A percentile compares a stretch with the other conserved stretches of the same genome.
Conservation (phyloP, 2,113 vertebrate species). For the Hippocampus comes region DNA sequence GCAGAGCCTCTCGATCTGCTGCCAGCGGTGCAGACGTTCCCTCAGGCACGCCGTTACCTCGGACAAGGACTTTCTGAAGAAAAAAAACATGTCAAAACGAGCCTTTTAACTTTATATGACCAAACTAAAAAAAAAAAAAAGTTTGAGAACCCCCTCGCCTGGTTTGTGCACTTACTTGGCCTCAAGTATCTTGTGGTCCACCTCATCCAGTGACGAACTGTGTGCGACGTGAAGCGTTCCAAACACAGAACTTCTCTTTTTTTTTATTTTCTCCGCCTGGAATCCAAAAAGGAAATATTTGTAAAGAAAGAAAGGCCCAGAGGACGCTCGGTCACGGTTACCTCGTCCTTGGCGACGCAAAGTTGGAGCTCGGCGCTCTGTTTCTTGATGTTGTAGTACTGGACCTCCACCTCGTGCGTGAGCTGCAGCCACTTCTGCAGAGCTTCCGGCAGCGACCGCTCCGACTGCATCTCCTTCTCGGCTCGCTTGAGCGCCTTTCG, state of each 20-base stretch:
- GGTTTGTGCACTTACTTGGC: constrained; percentile 83
- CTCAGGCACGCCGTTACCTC: constrained; percentile 93
- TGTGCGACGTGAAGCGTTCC: constrained; percentile 96
- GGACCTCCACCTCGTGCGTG: constrained; percentile 97
- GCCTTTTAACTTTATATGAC: no score
- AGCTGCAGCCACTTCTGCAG: constrained; percentile 98
- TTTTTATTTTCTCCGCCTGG: constrained; percentile 98
- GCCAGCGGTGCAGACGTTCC: constrained; percentile 97
- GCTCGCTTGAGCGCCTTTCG: constrained; percentile 96
- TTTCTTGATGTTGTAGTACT: constrained; percentile 99
- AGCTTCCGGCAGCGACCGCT: constrained; percentile 91
- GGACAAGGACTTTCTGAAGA: constrained; percentile 86
- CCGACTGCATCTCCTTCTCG: constrained; percentile 91
- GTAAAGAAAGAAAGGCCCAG: neutral
- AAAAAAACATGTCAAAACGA: neutral
- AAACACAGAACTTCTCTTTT: constrained; percentile 93
- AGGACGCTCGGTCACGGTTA: constrained; percentile 35
- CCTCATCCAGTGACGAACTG: constrained; percentile 96
- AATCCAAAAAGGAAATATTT: constrained; percentile 6
- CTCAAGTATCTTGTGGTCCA: constrained; percentile 98
- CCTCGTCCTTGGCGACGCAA: constrained; percentile 93
- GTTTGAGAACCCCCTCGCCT: no score
- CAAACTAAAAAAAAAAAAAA: no score
- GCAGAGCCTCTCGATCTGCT: constrained; percentile 98
- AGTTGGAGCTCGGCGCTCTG: constrained; percentile 93